phyloP scores from a whole-genome alignment of 2,888 invertebrate genomes.

The Nomada fabriciana region DNA sequence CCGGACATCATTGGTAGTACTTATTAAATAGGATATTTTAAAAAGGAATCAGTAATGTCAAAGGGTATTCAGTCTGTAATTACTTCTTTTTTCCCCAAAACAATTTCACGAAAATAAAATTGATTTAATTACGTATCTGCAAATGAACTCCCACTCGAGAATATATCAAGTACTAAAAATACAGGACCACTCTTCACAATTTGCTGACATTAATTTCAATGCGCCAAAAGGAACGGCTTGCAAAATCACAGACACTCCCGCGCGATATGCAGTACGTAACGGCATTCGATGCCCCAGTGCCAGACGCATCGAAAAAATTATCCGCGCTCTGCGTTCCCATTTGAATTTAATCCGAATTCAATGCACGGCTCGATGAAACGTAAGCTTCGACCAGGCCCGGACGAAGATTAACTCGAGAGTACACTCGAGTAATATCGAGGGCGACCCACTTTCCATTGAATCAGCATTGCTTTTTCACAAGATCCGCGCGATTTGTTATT shows the following conservation, averaged over 20 bases:
- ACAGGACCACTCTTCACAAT: too few relatives aligned
- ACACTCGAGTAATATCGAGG: constrained; percentile 24
- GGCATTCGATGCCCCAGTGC: not conserved
- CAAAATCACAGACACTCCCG: too few relatives aligned
- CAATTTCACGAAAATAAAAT: too few relatives aligned
- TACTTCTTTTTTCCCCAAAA: too few relatives aligned
- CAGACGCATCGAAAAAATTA: not conserved
- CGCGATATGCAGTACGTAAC: not conserved
- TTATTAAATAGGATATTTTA: too few relatives aligned
- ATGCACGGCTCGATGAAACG: constrained; percentile 30
- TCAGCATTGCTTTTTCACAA: constrained; percentile 14
- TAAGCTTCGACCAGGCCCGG: constrained; percentile 13
- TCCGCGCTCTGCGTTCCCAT: not conserved
- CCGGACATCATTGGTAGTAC: too few relatives aligned
- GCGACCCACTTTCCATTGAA: constrained; percentile 15
- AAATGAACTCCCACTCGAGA: not conserved
- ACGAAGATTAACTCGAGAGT: constrained; percentile 21
- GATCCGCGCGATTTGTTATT: constrained; percentile 1
- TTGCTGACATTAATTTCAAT: too few relatives aligned
- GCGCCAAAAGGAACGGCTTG: too few relatives aligned
- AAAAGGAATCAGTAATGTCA: too few relatives aligned
- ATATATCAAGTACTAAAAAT: too few relatives aligned
- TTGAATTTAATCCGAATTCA: constrained; percentile 38
- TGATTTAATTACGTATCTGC: not conserved
- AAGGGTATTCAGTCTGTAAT: too few relatives aligned